phyloP scores from a whole-genome alignment of 2,888 invertebrate genomes.

The Ochropleura plecta region DNA sequence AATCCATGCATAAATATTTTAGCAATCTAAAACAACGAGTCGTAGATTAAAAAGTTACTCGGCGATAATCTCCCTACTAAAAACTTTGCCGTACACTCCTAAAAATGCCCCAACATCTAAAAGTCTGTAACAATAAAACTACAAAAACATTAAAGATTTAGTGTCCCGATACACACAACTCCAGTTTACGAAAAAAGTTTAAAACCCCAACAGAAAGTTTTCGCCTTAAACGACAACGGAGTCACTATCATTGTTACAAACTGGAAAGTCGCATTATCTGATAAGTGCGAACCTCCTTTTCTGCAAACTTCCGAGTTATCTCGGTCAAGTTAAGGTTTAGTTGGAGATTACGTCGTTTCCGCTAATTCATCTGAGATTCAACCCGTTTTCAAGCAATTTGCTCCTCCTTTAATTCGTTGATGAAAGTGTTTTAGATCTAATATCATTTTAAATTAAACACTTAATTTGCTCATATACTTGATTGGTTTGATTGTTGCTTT shows the following conservation, averaged over 20 bases:
- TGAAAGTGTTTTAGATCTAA: constrained; percentile 41
- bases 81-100: constrained; percentile 45
- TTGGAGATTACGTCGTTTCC: constrained; percentile 64
- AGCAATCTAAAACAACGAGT: constrained; percentile 39
- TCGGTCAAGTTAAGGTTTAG: constrained; percentile 66
- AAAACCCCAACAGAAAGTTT: constrained; percentile 67
- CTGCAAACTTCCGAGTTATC: constrained; percentile 66
- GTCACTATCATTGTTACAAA: constrained; percentile 67
- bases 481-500: constrained; percentile 5
- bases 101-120: constrained; percentile 49
- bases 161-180: constrained; percentile 58
- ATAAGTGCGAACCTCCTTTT: constrained; percentile 69
- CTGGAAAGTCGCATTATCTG: constrained; percentile 70
- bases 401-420: constrained; percentile 52
- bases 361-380: constrained; percentile 65
- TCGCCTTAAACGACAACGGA: constrained; percentile 66
- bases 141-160: constrained; percentile 65
- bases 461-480: constrained; percentile 16
- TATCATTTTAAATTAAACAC: constrained; percentile 10
- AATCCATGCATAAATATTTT: constrained; percentile 39
- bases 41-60: constrained; percentile 51
- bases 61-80: constrained; percentile 49
- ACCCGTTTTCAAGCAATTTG: constrained; percentile 60
- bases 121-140: constrained; percentile 62
- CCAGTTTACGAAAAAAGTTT: constrained; percentile 67